These are phyloP conservation scores for Dasypus novemcinctus DNA, from an alignment of 2,113 vertebrate species.

Conservation along the genomic window DNA sequence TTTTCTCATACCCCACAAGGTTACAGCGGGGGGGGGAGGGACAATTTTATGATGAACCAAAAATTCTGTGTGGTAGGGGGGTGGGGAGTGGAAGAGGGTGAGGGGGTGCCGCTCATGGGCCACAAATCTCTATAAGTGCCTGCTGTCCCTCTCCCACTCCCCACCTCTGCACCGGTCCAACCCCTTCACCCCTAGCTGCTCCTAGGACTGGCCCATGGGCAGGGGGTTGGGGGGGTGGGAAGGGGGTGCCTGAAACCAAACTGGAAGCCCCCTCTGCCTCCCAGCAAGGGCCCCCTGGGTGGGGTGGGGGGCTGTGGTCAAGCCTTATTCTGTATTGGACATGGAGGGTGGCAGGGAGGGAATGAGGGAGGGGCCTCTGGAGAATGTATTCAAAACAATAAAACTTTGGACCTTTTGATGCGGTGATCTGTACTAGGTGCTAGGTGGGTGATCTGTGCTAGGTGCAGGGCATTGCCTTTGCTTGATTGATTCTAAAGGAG, in stretches of 20 bases:
- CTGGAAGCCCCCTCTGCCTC: constrained; percentile 71
- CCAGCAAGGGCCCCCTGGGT: constrained; percentile 57
- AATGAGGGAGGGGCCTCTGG: constrained; percentile 47
- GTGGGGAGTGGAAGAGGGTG: constrained; percentile 11
- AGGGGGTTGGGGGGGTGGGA: constrained; percentile 4
- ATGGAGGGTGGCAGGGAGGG: constrained; percentile 33
- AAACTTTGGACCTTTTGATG: constrained; percentile 76
- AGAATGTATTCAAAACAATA: constrained; percentile 79
- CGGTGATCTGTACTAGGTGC: constrained; percentile 29
- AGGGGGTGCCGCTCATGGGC: constrained; percentile 68
- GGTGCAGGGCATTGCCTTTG: not conserved
- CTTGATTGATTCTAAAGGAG: not conserved
- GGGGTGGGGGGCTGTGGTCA: constrained; percentile 57
- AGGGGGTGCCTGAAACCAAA: constrained; percentile 65
- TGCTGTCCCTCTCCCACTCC: constrained; percentile 50
- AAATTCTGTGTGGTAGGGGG: constrained; percentile 59
- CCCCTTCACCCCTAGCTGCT: constrained; percentile 60
- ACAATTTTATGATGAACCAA: constrained; percentile 75
- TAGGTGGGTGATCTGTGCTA: too few relatives aligned
- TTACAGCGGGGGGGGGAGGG: constrained; percentile 60
- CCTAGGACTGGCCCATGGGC: constrained; percentile 65
- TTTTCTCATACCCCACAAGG: constrained; percentile 62
- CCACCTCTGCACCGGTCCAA: constrained; percentile 35
- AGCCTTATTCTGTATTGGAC: constrained; percentile 75
- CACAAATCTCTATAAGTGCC: constrained; percentile 76